Base-by-base conservation (phyloP, 2,888 invertebrate genomes). In the Cantharis flavilabris region DNA sequence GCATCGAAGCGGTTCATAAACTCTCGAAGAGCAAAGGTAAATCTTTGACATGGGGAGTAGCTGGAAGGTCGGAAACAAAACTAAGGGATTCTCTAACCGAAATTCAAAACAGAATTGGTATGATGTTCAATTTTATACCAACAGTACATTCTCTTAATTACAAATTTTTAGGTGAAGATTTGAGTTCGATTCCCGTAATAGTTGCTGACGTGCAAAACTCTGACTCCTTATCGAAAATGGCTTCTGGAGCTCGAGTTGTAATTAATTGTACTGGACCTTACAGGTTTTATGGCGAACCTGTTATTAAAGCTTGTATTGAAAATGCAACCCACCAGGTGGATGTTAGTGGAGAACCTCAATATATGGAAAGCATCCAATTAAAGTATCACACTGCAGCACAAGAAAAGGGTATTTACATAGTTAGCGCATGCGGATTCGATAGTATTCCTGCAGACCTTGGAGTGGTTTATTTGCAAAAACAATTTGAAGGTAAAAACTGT, bases 201-300 rank as follows among this genome's bases (percentile, higher is more conserved):
- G 88, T 95, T 72, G 97, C 97, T 0, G 96, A 98, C 85, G 90
- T 96, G 0, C 89, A 89, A 2, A 93, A 96, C 86, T 91, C 93
- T 76, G 90, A 92, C 49, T 95, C 96, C 0, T 86, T 99, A 16
- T 87, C 90, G 63, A 91, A 91, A 73, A 98, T 99, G 98, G 95
- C 97, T 65, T 89, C 90, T 69, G 92, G 92, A 82, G 92, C 96
- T 7, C 93, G 91, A 83, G 92, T 98, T 1, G 84, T 99, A 23
- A 92, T 98, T 1, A 99, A 98, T 89, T 97, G 97, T 88, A 96
- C 97, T 82, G 99, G 99, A 0, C 99, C 98, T 0, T 96, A 94
- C 87, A 89, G 93, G 14, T 93, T 97, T 85, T 95, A 92, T 88
- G 99, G 99, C 0, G 97, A 98, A 86, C 91, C 94, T 3, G 96